These are phyloP conservation scores for Endotricha flammealis DNA, from an alignment of 2,888 invertebrate species.

Conservation along the genomic window DNA sequence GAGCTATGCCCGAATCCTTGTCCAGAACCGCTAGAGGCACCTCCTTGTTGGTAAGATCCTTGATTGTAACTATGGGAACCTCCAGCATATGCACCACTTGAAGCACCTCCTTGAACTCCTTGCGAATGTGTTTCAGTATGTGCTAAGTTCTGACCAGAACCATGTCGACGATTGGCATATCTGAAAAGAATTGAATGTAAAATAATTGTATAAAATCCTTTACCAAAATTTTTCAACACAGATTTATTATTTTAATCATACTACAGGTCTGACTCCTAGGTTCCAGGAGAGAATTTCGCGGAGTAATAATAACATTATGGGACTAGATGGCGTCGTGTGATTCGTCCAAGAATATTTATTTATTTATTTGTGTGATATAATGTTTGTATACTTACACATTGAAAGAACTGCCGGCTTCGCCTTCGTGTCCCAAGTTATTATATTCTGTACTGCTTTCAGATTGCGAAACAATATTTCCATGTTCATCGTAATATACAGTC, in stretches of 20 bases:
- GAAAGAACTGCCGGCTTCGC: constrained; percentile 65
- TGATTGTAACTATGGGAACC: constrained; percentile 18
- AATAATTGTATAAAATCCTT: neutral
- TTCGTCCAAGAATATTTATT: too few relatives aligned
- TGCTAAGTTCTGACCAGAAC: constrained; percentile 12
- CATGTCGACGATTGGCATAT: constrained; percentile 26
- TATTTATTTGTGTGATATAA: too few relatives aligned
- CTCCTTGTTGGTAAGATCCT: constrained; percentile 23
- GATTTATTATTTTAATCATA: neutral
- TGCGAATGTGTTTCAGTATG: constrained; percentile 11
- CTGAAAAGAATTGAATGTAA: too few relatives aligned
- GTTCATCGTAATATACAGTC: constrained; percentile 55
- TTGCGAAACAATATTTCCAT: constrained; percentile 64
- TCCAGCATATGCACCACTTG: constrained; percentile 16
- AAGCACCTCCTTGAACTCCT: constrained; percentile 15
- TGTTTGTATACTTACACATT: constrained; percentile 48
- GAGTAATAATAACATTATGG: too few relatives aligned
- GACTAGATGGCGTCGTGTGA: too few relatives aligned
- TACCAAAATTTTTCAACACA: neutral
- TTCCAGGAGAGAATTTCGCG: too few relatives aligned
- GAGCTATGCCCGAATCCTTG: constrained; percentile 58
- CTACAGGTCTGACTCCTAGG: too few relatives aligned
- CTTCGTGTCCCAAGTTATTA: constrained; percentile 59
- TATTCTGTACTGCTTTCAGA: constrained; percentile 75
- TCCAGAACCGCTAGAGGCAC: constrained; percentile 16